Evolutionary conservation across 2,888 invertebrate genomes (phyloP).

Genomic region (Clistopyga incitator): DNA sequence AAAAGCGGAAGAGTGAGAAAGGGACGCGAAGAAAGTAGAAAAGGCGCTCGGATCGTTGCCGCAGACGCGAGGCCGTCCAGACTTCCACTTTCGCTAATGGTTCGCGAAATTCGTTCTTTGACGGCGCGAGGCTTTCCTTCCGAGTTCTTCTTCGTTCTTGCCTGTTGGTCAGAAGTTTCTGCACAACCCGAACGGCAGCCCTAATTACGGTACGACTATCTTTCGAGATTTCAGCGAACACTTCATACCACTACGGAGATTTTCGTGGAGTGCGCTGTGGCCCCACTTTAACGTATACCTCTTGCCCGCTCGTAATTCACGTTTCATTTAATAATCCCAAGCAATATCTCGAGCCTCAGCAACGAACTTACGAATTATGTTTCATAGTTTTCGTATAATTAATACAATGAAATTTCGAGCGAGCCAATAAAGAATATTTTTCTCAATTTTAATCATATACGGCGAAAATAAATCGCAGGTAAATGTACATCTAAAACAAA

Average conservation of each 20-base stretch:
- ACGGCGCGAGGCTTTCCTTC: constrained; percentile 45
- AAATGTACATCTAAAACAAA: no score
- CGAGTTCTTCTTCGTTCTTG: constrained; percentile 26
- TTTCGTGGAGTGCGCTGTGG: neutral
- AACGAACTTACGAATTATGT: neutral
- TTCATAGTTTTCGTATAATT: neutral
- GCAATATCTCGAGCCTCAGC: neutral
- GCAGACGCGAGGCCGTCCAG: constrained; percentile 34
- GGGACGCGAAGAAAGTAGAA: neutral
- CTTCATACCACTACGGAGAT: constrained; percentile 21
- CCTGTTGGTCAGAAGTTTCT: constrained; percentile 56
- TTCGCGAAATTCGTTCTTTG: constrained; percentile 71
- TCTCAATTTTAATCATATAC: neutral
- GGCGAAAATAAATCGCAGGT: no score
- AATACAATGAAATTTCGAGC: neutral
- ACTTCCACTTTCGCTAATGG: constrained; percentile 73
- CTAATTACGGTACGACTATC: constrained; percentile 41
- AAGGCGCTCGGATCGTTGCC: constrained; percentile 11
- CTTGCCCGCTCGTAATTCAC: neutral
- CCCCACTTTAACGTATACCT: neutral
- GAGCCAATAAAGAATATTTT: neutral
- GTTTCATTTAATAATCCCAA: constrained; percentile 15
- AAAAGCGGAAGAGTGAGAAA: neutral
- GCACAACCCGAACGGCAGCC: constrained; percentile 45
- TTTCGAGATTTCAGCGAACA: constrained; percentile 36